A percentile compares a stretch with the other conserved stretches of the same genome.
These are phyloP conservation scores for Dinoponera quadriceps DNA, from an alignment of 1,140 invertebrate species.

Conservation along the genomic window DNA sequence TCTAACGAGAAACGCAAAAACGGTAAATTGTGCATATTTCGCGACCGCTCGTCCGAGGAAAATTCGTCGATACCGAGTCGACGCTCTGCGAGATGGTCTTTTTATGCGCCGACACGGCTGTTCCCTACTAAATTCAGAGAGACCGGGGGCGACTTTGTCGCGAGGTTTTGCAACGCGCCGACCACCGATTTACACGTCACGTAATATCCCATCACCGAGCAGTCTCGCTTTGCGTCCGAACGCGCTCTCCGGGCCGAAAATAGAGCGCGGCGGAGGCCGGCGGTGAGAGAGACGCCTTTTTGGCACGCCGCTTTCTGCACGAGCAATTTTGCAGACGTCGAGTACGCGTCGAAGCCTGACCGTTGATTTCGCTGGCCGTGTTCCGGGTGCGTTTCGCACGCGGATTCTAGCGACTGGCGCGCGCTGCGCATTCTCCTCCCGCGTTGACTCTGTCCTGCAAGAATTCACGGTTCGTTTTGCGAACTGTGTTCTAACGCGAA, in stretches of 20 bases:
- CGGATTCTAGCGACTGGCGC: slow-evolving; percentile 1
- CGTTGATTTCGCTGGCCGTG: slow-evolving; percentile 35
- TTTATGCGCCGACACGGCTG: slow-evolving; percentile 32
- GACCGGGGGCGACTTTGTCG: slow-evolving; percentile 12
- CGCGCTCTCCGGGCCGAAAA: slow-evolving; percentile 60
- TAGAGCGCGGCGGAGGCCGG: slow-evolving; percentile 52
- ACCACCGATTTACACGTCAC: slow-evolving; percentile 12
- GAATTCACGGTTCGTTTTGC: no score
- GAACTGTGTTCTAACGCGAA: neutral
- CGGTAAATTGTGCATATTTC: no score
- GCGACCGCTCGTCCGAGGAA: no score
- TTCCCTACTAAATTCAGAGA: slow-evolving; percentile 10
- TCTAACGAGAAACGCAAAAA: no score
- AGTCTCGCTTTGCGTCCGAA: slow-evolving; percentile 54
- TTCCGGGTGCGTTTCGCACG: slow-evolving; percentile 29
- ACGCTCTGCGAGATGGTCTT: neutral
- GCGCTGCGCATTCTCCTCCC: neutral
- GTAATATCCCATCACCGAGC: slow-evolving; percentile 42
- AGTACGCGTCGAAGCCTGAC: slow-evolving; percentile 59
- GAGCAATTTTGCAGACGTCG: slow-evolving; percentile 65
- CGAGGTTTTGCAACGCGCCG: slow-evolving; percentile 19
- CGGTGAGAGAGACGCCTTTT: slow-evolving; percentile 37
- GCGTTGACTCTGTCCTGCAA: no score
- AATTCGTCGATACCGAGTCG: neutral
- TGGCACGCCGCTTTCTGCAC: slow-evolving; percentile 57